Base-by-base conservation (phyloP, 2,797 vertebrate genomes). In the Artibeus jamaicensis region DNA sequence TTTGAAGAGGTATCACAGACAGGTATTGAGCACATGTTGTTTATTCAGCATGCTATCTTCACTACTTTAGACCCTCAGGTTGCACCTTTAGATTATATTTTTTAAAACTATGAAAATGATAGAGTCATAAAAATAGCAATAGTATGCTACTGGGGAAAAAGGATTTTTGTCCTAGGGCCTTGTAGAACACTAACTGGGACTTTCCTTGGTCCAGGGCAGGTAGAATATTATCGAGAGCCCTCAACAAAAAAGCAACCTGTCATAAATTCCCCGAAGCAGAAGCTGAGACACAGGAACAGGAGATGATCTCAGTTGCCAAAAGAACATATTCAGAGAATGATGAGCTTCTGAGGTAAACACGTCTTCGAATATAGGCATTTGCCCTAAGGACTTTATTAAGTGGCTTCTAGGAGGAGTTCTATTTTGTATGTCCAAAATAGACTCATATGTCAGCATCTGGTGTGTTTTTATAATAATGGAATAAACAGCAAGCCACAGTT, bases 61-160 rank as follows among this genome's bases (percentile, higher is more conserved):
- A 19, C 87, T 97, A 91, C 89, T 91, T 95, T 84, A 94, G 79
- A 95, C 93, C 96, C 96, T 94, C 67, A 67, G 97, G 97, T 91
- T 93, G 34, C 6, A 96, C 70, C 88, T 97, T 96, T 78, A 96
- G 86, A 96, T 97, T 96, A 70, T 70, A 68, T 95, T 96, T 97
- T 96, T 93, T 46, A 79, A 79, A 96, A 94, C 87, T 96, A 86
- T 97, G 92, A 95, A 97, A 97, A 97, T 92, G 87, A 88, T 78
- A 81, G 89, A 88, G 48, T 95, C 67, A 87, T 97, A 96, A 97
- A 96, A 95, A 91, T 77, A 92, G 48, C 59, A 89, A 50, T 95
- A 77, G 62, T 71, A 88, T 96, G 50, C 67, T 95, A 78, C 48
- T 59, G 34, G 78, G 46, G 76, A 70, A 88, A 90, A 85, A 65